Conservation (phyloP, 1,140 invertebrate species). For the Hestina assimilis region DNA sequence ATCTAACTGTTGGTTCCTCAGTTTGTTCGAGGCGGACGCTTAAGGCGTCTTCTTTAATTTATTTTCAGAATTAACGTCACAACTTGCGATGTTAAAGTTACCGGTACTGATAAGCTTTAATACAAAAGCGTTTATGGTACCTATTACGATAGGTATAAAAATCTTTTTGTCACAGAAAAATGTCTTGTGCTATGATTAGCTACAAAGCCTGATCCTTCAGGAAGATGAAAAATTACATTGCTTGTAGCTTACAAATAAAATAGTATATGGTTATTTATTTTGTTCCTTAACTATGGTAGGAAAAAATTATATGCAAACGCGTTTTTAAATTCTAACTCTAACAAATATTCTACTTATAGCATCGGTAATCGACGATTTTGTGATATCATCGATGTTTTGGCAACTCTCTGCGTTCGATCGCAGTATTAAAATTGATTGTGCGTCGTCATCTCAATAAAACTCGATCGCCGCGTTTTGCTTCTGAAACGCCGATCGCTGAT, state of each 20-base stretch:
- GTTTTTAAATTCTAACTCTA: too few species aligned
- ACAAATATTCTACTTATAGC: too few species aligned
- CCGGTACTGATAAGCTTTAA: slow-evolving; percentile 30
- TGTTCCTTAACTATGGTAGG: too few species aligned
- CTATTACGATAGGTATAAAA: not conserved
- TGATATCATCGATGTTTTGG: too few species aligned
- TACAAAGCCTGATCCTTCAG: not conserved
- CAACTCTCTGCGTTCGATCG: too few species aligned
- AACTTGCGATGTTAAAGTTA: slow-evolving; percentile 31
- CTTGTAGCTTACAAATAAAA: not conserved
- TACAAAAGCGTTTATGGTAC: slow-evolving; percentile 1
- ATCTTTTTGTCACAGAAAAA: not conserved
- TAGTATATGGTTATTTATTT: not conserved
- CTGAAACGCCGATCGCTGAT: too few species aligned
- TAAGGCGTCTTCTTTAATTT: slow-evolving; percentile 59
- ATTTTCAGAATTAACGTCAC: slow-evolving; percentile 62
- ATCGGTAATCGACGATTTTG: too few species aligned
- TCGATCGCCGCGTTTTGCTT: too few species aligned
- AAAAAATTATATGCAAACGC: too few species aligned
- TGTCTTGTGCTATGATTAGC: not conserved
- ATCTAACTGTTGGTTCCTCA: slow-evolving; percentile 47
- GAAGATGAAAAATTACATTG: not conserved
- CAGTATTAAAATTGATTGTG: too few species aligned
- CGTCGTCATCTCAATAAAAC: too few species aligned
- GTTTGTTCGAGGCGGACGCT: slow-evolving; percentile 46